Conservation (phyloP, 1,140 invertebrate species). For the Parasteatoda tepidariorum region DNA sequence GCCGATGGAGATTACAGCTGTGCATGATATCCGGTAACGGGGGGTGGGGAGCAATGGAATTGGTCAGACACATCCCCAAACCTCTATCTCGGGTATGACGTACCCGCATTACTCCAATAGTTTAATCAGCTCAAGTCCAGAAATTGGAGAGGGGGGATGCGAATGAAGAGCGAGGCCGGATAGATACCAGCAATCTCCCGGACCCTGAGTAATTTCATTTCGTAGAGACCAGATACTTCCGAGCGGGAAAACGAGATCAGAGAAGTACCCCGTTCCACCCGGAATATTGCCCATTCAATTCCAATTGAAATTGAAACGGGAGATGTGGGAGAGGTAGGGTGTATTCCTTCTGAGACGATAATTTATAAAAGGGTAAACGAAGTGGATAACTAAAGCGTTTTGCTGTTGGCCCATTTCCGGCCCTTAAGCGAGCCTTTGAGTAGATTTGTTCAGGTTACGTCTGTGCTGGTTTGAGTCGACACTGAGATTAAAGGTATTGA, state of each 20-base stretch:
- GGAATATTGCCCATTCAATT: slow-evolving; percentile 20
- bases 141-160: background rate
- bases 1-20: slow-evolving; percentile 44
- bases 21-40: background rate
- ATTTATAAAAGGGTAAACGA: slow-evolving; percentile 25
- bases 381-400: background rate
- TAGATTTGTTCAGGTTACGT: too few species aligned
- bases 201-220: slow-evolving; percentile 45
- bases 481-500: too few species aligned
- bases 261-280: slow-evolving; percentile 5
- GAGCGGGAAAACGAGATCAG: slow-evolving; percentile 3
- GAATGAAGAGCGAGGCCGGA: background rate
- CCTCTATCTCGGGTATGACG: slow-evolving; percentile 31
- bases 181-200: slow-evolving; percentile 39
- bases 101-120: slow-evolving; percentile 40
- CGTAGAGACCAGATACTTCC: slow-evolving; percentile 27
- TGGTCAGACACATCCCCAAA: background rate
- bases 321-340: background rate
- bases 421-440: background rate
- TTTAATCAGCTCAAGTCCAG: slow-evolving; percentile 36
- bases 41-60: background rate
- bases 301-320: background rate
- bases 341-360: slow-evolving; percentile 1
- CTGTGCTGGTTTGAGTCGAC: too few species aligned
- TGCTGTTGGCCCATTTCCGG: background rate